Base-by-base conservation (phyloP, 2,888 invertebrate species). In the Caenorhabditis becei region DNA sequence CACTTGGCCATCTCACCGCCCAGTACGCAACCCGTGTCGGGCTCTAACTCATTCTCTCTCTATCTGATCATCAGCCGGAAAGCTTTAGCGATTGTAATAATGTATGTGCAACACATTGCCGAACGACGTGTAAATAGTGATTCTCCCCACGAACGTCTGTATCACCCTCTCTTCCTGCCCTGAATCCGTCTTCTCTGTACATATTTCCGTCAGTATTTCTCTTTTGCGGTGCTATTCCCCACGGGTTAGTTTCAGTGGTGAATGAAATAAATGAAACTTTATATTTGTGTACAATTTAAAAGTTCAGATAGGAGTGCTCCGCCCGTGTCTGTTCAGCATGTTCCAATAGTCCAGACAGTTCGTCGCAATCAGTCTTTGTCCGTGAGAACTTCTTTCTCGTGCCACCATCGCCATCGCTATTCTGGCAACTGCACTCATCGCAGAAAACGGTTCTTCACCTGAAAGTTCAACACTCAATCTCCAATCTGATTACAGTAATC, bases 1-100 rank as follows among this genome's bases (percentile, higher is more conserved):
- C 90, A 7, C 69, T 75, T 59, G 74, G 80, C 7, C 75, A 80
- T 47, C 18, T 80, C 20, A 63, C 75, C 1, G 69, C 80, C 11
- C 74, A 80, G 44, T 79, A 67, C 28, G 79, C 79, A 47, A 67
- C 71, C 10, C 51, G 67, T 1, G 11, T 79, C 11, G 72, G 72
- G 1, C 54, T 72, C n/a, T 79, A 71, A 49, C 32, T 16, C 16
- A n/a, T 23, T 28, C n/a, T n/a, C 24, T 26, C 49, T 28, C 26
- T 24, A 14, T 58, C 16, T 16, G 41, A 56, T 41, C 54, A 20
- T 41, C 51, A 23, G 18, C 49, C 37, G 37, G 20, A 37, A 37
- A 53, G 67, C 67, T 67, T 67, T 58, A 56, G 47, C 18, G 41
- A 41, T 41, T 26, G 26, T n/a, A 35, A 58, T 58, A 20, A 14